phyloP scores from a whole-genome alignment of 2,888 invertebrate species.

The Chalcis sispes region DNA sequence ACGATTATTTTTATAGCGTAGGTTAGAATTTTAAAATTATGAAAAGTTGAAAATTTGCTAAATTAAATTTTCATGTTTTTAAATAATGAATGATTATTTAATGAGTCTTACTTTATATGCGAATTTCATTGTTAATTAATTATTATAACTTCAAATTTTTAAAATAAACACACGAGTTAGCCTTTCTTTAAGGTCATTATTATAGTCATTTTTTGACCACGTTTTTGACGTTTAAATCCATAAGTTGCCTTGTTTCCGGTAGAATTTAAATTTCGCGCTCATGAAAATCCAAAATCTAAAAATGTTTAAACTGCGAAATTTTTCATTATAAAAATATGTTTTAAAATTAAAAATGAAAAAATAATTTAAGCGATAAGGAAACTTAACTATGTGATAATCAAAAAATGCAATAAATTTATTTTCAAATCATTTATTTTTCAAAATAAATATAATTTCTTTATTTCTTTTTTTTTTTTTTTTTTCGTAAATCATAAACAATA shows the following conservation, averaged over 20 bases:
- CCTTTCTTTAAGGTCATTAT: not conserved
- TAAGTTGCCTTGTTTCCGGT: slow-evolving; percentile 60
- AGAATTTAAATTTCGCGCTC: slow-evolving; percentile 47
- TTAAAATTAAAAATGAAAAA: not conserved
- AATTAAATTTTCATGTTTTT: not conserved
- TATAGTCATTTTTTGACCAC: slow-evolving; percentile 48
- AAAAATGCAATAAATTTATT: too few relatives aligned
- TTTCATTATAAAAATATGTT: not conserved
- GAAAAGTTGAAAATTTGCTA: slow-evolving; percentile 9
- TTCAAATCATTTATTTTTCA: too few relatives aligned
- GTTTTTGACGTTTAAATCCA: slow-evolving; percentile 60
- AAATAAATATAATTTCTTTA: too few relatives aligned
- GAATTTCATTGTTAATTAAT: slow-evolving; percentile 77
- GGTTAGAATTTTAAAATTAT: slow-evolving; percentile 21
- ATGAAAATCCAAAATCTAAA: not conserved
- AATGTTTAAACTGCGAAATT: not conserved
- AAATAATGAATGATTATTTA: not conserved
- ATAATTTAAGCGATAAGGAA: not conserved
- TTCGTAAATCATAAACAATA: too few relatives aligned
- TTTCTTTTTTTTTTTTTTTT: too few relatives aligned
- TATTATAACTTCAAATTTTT: slow-evolving; percentile 33
- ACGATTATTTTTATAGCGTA: slow-evolving; percentile 34
- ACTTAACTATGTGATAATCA: too few relatives aligned
- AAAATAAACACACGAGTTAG: slow-evolving; percentile 55
- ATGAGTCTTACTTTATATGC: slow-evolving; percentile 77